Evolutionary conservation across 2,113 vertebrate species (phyloP).

Genomic region (Danionella cerebrum): DNA sequence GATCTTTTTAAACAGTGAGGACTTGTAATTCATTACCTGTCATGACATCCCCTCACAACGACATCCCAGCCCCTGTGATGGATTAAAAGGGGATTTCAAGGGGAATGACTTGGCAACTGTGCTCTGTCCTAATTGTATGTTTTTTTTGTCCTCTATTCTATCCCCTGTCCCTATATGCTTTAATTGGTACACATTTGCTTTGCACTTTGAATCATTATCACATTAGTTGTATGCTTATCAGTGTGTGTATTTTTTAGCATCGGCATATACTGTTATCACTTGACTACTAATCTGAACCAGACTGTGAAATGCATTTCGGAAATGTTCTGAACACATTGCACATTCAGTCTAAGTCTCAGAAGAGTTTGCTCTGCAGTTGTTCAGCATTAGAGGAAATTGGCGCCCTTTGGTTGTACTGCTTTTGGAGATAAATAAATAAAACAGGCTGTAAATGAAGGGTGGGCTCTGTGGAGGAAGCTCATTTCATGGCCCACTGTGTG

Average conservation of each 20-base stretch:
- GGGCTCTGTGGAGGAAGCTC: conserved; percentile 17
- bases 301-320: neutral
- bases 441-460: neutral
- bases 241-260: neutral
- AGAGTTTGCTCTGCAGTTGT: neutral
- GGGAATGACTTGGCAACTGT: conserved; percentile 37
- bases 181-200: conserved; percentile 16
- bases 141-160: neutral
- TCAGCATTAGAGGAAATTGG: neutral
- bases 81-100: conserved; percentile 42
- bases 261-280: neutral
- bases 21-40: conserved; percentile 31
- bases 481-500: conserved; percentile 18
- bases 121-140: conserved; percentile 24
- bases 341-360: neutral
- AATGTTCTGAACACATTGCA: neutral
- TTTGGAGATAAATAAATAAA: conserved; percentile 25
- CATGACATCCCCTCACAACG: conserved; percentile 12
- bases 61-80: conserved; percentile 30
- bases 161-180: neutral
- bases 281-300: neutral
- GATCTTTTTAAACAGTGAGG: conserved; percentile 18
- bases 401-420: neutral
- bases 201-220: conserved; percentile 2
- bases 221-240: neutral